phyloP scores from a whole-genome alignment of 2,888 invertebrate genomes.

The Geophilus truncorum region DNA sequence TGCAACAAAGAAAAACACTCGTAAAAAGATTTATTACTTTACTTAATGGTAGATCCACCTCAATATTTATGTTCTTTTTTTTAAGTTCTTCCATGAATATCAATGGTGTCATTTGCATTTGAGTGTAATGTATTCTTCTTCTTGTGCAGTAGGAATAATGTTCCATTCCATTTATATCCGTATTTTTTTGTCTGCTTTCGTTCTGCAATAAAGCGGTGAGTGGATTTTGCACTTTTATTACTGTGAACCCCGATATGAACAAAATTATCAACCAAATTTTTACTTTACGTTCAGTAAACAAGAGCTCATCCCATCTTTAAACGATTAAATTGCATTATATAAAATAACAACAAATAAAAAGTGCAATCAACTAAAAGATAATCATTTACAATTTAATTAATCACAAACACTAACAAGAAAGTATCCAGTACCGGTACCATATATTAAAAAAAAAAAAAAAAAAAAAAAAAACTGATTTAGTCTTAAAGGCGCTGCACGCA shows the following conservation, averaged over 20 bases:
- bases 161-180: slow-evolving; percentile 8
- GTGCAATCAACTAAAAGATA: too few relatives aligned
- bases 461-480: background rate
- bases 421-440: too few relatives aligned
- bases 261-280: background rate
- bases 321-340: background rate
- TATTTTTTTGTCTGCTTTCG: background rate
- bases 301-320: background rate
- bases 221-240: background rate
- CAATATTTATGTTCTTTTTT: slow-evolving; percentile 13
- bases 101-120: slow-evolving; percentile 17
- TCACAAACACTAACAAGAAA: too few relatives aligned
- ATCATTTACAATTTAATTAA: background rate
- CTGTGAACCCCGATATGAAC: background rate
- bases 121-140: slow-evolving; percentile 15
- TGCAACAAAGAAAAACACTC: background rate
- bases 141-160: background rate
- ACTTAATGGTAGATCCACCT: background rate
- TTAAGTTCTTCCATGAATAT: background rate
- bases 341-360: background rate
- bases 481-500: background rate
- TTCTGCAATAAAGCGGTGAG: slow-evolving; percentile 19
- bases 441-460: background rate
- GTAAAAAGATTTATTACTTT: background rate
- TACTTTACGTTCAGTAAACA: background rate